Conservation (phyloP, 2,797 vertebrate species). For the Poecilia gillii region DNA sequence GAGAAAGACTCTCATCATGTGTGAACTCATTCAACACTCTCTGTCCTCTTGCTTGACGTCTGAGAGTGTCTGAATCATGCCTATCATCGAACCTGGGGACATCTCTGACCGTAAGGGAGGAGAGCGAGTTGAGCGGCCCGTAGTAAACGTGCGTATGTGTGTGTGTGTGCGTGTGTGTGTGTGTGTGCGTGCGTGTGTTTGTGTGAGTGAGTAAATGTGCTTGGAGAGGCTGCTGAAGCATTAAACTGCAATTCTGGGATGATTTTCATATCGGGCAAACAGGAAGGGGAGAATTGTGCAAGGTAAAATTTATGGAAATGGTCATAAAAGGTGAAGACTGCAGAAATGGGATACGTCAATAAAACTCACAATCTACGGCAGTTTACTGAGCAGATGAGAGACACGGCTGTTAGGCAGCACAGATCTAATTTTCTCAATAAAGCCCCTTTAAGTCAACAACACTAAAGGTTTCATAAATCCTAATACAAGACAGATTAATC, state of each 20-base stretch:
- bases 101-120: conserved; percentile 42
- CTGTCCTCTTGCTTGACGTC: conserved; percentile 55
- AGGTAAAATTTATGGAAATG: conserved; percentile 77
- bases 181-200: neutral
- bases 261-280: conserved; percentile 69
- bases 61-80: conserved; percentile 53
- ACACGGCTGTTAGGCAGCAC: conserved; percentile 78
- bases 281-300: conserved; percentile 70
- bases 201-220: conserved; percentile 24
- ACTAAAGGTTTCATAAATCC: conserved; percentile 72
- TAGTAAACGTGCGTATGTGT: conserved; percentile 13
- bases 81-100: conserved; percentile 38
- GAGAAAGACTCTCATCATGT: conserved; percentile 79
- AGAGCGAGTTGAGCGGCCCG: conserved; percentile 15
- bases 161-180: conserved; percentile 9
- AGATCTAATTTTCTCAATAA: conserved; percentile 81
- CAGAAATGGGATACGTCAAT: conserved; percentile 85
- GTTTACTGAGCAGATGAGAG: conserved; percentile 82
- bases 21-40: conserved; percentile 74
- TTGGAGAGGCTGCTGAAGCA: conserved; percentile 54
- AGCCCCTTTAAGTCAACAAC: conserved; percentile 77
- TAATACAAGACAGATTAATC: conserved; percentile 70
- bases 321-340: conserved; percentile 81
- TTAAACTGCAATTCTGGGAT: conserved; percentile 68
- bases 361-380: conserved; percentile 80